Percentiles rank a stretch among this genome's conserved stretches.
These are phyloP conservation scores for Charina bottae DNA, from an alignment of 2,113 vertebrate species.

Conservation along the genomic window DNA sequence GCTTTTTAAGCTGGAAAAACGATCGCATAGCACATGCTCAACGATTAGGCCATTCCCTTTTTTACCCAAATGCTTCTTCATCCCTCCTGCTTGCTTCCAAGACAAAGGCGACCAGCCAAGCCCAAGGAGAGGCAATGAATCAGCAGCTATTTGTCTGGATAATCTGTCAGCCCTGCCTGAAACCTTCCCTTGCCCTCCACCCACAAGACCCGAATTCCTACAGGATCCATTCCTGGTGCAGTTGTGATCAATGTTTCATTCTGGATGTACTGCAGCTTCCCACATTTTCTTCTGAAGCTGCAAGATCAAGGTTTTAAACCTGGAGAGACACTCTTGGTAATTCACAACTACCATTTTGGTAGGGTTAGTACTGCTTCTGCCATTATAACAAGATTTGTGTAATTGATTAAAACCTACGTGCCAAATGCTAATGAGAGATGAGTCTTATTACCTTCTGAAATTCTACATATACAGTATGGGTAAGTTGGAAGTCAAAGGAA, in stretches of 20 bases:
- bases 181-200: not conserved
- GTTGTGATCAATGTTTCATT: not conserved
- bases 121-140: conserved; percentile 1
- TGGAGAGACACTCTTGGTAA: not conserved
- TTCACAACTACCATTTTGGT: not conserved
- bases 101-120: conserved; percentile 17
- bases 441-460: not conserved
- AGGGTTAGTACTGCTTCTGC: not conserved
- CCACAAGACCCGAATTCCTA: not conserved
- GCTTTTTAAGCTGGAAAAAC: not conserved
- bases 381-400: not conserved
- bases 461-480: not conserved
- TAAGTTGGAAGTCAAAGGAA: not conserved
- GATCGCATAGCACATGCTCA: not conserved
- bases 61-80: conserved; percentile 9
- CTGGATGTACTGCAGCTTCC: not conserved
- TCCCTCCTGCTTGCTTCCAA: not conserved
- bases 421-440: not conserved
- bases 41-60: not conserved
- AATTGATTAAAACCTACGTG: not conserved
- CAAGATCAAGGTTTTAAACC: not conserved
- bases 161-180: conserved; percentile 4
- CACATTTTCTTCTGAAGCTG: not conserved
- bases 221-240: not conserved
- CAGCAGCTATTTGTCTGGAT: conserved; percentile 1